Percentiles rank a stretch among this genome's conserved stretches.
These are phyloP conservation scores for Sebastes nivosus DNA, from an alignment of 2,797 vertebrate genomes.

Conservation along the genomic window DNA sequence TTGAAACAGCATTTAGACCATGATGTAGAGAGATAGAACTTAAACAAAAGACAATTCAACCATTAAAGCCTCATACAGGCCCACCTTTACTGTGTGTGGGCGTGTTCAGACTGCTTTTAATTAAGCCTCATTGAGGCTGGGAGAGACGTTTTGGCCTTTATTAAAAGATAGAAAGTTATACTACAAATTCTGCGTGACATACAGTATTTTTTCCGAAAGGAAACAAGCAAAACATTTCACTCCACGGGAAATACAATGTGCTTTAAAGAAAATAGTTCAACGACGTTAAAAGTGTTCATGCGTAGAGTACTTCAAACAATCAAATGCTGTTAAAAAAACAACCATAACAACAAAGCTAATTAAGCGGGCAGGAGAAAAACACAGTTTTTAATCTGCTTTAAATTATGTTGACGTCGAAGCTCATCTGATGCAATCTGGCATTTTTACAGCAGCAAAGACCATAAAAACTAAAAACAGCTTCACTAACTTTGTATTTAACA, in stretches of 20 bases:
- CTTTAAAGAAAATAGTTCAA: not conserved
- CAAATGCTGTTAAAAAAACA: not conserved
- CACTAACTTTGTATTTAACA: not conserved
- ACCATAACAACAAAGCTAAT: not conserved
- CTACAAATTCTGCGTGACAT: not conserved
- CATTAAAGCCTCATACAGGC: not conserved
- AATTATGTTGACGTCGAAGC: slow-evolving; percentile 4
- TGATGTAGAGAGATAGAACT: not conserved
- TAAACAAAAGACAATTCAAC: not conserved
- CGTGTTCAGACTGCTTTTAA: not conserved
- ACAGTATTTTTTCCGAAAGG: not conserved
- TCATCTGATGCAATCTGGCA: not conserved
- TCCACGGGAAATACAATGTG: not conserved
- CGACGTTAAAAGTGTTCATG: not conserved
- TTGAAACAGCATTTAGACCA: not conserved
- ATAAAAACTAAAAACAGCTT: not conserved
- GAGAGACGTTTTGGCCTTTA: not conserved
- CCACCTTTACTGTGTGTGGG: too few relatives aligned
- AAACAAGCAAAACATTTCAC: not conserved
- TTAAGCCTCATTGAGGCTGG: not conserved
- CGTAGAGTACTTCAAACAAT: not conserved
- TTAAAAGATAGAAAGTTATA: not conserved
- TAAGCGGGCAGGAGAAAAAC: not conserved
- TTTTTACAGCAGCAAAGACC: not conserved
- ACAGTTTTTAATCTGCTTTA: not conserved